Percentiles rank a stretch among this genome's conserved stretches.
phyloP scores from a whole-genome alignment of 2,797 vertebrate species.

The Cyclura pinguis region DNA sequence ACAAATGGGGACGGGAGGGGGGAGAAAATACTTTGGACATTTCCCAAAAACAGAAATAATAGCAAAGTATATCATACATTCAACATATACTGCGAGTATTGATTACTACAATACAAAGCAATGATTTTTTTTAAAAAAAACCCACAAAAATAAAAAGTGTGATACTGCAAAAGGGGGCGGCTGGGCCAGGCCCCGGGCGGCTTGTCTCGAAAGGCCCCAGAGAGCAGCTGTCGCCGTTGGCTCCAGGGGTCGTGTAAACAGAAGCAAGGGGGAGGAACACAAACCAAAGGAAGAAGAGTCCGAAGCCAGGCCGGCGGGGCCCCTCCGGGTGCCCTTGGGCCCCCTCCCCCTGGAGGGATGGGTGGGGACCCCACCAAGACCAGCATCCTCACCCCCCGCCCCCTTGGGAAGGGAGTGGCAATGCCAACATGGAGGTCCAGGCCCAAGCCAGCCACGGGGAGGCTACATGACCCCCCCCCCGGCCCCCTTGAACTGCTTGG shows the following conservation, averaged over 20 bases:
- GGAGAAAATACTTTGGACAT: slow-evolving; percentile 79
- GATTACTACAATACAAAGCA: slow-evolving; percentile 84
- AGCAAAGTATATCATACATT: slow-evolving; percentile 85
- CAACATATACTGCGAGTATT: slow-evolving; percentile 82
- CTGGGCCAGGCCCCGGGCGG: slow-evolving; percentile 60
- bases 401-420: no score
- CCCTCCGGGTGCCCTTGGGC: slow-evolving; percentile 44
- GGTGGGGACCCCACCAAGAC: neutral
- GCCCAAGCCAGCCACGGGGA: no score
- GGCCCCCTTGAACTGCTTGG: neutral
- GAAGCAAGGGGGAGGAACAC: slow-evolving; percentile 23
- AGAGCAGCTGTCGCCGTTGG: slow-evolving; percentile 26
- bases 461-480: neutral
- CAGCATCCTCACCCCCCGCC: no score
- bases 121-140: slow-evolving; percentile 59
- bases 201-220: slow-evolving; percentile 39
- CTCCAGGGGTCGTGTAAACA: slow-evolving; percentile 75
- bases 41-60: slow-evolving; percentile 82
- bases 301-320: slow-evolving; percentile 39
- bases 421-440: no score
- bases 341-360: neutral
- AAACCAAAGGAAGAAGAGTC: slow-evolving; percentile 26
- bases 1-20: slow-evolving; percentile 77
- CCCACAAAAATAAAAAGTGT: slow-evolving; percentile 58
- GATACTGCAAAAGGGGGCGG: slow-evolving; percentile 75